Base-by-base conservation (phyloP, 2,797 vertebrate species). In the Arrhamphus sclerolepis region DNA sequence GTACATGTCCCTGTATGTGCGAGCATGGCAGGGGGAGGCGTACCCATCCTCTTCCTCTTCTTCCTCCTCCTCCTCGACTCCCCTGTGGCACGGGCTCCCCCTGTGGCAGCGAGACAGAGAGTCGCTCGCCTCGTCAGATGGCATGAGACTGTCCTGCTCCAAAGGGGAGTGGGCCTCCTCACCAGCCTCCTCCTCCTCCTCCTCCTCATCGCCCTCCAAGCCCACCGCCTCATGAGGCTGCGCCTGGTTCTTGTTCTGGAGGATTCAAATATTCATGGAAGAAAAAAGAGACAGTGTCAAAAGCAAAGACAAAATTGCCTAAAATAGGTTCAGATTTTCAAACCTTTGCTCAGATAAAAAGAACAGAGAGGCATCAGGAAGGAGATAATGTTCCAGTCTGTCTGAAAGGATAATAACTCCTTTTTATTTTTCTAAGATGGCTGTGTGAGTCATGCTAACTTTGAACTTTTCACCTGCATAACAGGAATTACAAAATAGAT, bases 141-240 rank as follows among this genome's bases (percentile, higher is more conserved):
- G 96, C 96, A 98, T 97, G 70, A 97, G 87, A 89, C 95, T 97
- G 93, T 98, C 97, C 69, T 94, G 94, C 89, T 98, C 97, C 62
- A 96, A 78, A 1, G 96, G 95, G 3, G 95, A 97, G 84, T 91
- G 93, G 75, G 93, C 94, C 49, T 91, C 93, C 70, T 89, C 88
- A 0, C 91, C 93, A 0, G 70, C 91, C 65, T 95, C 94, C 70
- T 89, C 88, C 26, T 86, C n/a, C 60, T 89, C 88, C 59, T 88
- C 90, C 26, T 86, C 88, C 70, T 88, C 91, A 6, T 92, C 91
- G 22, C 80, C 89, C 75, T 81, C 86, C 72, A 80, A 62, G 47
- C 77, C 87, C 63, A 64, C 79, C 21, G 55, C 80, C 78, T 84
- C 89, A 43, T 51, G 63, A 29, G 86, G 85, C 48, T 91, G 93